Evolutionary conservation across 2,888 invertebrate species (phyloP), one percentile per base, ranked within the genome.

Genomic region (Drosophila atripex): DNA sequence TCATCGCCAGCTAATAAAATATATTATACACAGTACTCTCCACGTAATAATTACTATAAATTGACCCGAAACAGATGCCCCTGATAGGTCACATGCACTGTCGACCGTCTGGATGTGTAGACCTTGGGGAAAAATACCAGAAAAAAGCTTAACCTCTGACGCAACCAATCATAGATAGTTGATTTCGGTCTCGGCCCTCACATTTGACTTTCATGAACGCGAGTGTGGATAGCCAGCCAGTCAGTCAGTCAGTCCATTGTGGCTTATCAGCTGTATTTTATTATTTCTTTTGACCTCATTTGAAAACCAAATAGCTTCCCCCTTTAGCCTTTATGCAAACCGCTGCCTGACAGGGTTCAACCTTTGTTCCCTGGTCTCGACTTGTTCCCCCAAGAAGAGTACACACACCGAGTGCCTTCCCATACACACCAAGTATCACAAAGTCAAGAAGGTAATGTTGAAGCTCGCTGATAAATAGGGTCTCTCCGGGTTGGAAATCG

Each of bases 271-370:
- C 49, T 53, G 73, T 41, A 49, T 60, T 55, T 55, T 71, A 78
- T 86, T 84, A 84, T 84, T 87, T 88, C 78, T 87, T 72, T 84
- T 84, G 83, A 84, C 83, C 83, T 86, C 88, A 87, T 86, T 84
- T 85, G 63, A 84, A 87, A 84, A 75, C 73, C 83, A 86, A 86
- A 86, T 84, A 88, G 74, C 28, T 35, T 32, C 43, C 41, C 59
- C 35, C 38, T 32, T 25, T 30, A 50, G 49, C 54, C 73, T 55
- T 51, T 55, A 35, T 54, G 73, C 82, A 78, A 72, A 65, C 30
- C 69, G 28, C 64, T n/a, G 23, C 71, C n/a, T 49, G 21, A 41
- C 73, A 73, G 73, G 54, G 70, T 73, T 73, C 70, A 73, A 71
- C 69, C 59, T 70, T 63, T 64, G 69, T 72, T 72, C 69, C 60